A percentile compares a stretch with the other conserved stretches of the same genome.
Conservation (phyloP, 2,888 invertebrate genomes). For the Punctoribates punctum region DNA sequence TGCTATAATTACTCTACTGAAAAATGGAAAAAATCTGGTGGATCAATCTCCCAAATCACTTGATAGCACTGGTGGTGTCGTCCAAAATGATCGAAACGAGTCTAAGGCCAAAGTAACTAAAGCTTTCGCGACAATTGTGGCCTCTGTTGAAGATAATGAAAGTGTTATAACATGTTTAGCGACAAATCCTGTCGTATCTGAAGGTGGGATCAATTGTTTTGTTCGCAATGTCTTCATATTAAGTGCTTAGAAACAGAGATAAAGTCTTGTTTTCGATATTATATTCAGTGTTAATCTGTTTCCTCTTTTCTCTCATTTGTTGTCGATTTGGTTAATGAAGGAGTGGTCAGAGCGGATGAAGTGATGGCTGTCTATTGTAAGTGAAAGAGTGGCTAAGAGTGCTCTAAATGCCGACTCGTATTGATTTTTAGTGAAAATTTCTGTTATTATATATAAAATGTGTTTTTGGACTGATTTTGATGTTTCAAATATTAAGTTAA, state of each 20-base stretch:
- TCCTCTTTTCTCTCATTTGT: background rate
- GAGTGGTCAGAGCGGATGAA: slow-evolving; percentile 27
- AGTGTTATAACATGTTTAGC: slow-evolving; percentile 34
- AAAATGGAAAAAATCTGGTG: slow-evolving; percentile 25
- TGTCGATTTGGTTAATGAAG: background rate
- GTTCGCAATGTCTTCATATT: background rate
- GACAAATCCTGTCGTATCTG: slow-evolving; percentile 13
- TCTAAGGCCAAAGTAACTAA: background rate
- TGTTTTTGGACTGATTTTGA: background rate
- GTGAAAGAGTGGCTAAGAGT: background rate
- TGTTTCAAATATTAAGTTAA: slow-evolving; percentile 24
- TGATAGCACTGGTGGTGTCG: slow-evolving; percentile 7
- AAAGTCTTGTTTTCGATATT: background rate
- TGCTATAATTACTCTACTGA: slow-evolving; percentile 32
- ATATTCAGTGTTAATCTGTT: background rate
- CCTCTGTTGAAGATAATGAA: slow-evolving; percentile 25
- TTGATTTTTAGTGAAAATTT: background rate
- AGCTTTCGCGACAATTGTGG: slow-evolving; percentile 9
- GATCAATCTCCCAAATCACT: background rate
- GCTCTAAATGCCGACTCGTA: background rate
- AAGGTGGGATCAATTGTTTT: slow-evolving; percentile 22
- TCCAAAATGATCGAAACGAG: slow-evolving; percentile 18
- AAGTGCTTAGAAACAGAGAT: background rate
- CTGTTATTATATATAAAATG: background rate
- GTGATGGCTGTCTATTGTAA: slow-evolving; percentile 10